Conservation (phyloP, 2,113 vertebrate genomes). For the Sula dactylatra region DNA sequence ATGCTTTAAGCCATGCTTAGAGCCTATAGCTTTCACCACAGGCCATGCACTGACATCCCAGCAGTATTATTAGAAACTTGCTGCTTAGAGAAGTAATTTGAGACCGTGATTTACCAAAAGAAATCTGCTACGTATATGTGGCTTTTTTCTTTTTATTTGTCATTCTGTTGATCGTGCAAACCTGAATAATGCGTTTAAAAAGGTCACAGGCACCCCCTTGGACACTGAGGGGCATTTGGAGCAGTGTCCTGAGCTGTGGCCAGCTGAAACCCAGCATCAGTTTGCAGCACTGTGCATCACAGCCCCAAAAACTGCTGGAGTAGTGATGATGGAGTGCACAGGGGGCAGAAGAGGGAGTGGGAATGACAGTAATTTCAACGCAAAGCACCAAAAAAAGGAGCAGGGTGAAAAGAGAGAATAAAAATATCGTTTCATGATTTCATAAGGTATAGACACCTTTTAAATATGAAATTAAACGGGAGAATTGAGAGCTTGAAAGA, state of each 20-base stretch:
- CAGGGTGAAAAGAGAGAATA: not conserved
- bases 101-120: not conserved
- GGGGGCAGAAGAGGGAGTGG: not conserved
- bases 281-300: not conserved
- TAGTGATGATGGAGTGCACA: not conserved
- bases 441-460: not conserved
- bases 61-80: not conserved
- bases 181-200: not conserved
- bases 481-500: not conserved
- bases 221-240: not conserved
- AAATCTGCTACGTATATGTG: too few species aligned
- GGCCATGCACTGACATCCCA: not conserved
- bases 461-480: not conserved
- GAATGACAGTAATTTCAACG: not conserved
- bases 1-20: not conserved
- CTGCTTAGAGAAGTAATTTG: not conserved
- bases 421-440: not conserved
- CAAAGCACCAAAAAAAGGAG: not conserved
- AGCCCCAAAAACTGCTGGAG: not conserved
- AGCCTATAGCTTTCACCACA: not conserved
- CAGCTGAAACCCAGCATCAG: not conserved
- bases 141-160: not conserved
- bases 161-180: not conserved
- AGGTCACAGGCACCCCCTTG: not conserved
- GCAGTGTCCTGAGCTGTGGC: not conserved